A percentile compares a stretch with the other conserved stretches of the same genome.
phyloP scores from a whole-genome alignment of 2,113 vertebrate genomes.

The Syrrhaptes paradoxus region DNA sequence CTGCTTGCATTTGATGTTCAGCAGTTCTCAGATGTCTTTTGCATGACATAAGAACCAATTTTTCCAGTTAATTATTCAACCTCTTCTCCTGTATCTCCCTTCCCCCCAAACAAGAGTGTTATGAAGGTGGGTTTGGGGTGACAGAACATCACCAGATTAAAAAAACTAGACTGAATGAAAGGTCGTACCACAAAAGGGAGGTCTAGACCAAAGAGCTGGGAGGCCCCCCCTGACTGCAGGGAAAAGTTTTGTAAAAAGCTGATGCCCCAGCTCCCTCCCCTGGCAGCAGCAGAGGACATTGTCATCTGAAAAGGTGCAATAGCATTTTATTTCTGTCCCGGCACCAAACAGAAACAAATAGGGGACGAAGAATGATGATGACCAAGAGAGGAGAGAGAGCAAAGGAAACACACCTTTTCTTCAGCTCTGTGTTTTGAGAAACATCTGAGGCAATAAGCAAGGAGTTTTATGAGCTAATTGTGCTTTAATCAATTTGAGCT shows the following conservation, averaged over 20 bases:
- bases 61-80: conserved; percentile 62
- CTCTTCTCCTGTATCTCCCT: neutral
- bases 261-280: neutral
- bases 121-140: conserved; percentile 12
- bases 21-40: conserved; percentile 17
- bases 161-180: neutral
- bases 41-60: conserved; percentile 41
- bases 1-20: neutral
- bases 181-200: neutral
- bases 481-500: conserved; percentile 55
- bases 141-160: neutral
- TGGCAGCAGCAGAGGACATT: neutral
- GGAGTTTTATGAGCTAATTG: conserved; percentile 39
- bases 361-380: neutral
- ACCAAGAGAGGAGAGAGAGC: neutral
- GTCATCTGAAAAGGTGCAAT: conserved; percentile 17
- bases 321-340: conserved; percentile 42
- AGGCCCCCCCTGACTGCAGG: neutral
- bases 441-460: conserved; percentile 35
- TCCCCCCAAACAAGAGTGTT: neutral
- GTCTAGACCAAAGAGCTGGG: neutral
- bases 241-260: conserved; percentile 1
- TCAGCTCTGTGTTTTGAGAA: neutral
- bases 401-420: neutral
- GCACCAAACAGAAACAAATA: neutral